Base-by-base conservation (phyloP, 2,113 vertebrate species). In the Cavia porcellus region DNA sequence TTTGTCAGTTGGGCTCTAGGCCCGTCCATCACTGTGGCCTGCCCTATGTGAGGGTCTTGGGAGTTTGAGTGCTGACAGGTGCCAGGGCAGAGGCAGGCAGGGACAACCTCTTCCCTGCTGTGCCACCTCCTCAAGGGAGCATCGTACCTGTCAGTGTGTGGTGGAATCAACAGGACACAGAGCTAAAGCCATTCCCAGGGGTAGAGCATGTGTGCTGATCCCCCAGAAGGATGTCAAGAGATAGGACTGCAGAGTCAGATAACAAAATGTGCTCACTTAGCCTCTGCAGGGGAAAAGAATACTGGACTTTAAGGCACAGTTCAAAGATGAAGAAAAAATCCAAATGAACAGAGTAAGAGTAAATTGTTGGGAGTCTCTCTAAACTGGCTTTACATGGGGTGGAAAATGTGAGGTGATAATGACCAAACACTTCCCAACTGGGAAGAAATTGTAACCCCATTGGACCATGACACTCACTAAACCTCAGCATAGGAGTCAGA, bases 301-400 rank as follows among this genome's bases (percentile, higher is more conserved):
- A 75, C 28, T 84, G 13, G 84, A 90, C 20, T 22, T 83, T 45
- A 94, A 94, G 62, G 61, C 7, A 85, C 4, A 28, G 70, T 75
- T 74, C 30, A 94, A 88, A 50, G 89, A 95, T 72, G 15, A 92
- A 80, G 75, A 94, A 88, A 38, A 74, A 9, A 10, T 1, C 64
- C 17, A 45, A 87, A 64, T 14, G 17, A 66, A 42, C 14, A 66
- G 10, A 84, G 22, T 22, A 38, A 47, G 22, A 47, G 13, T n/a
- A 59, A 84, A 64, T n/a, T 50, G 3, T 32, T 70, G n/a, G 64
- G n/a, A 74, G 10, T 64, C 12, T 28, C 52, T 47, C 15, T 22
- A 35, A 62, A 70, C 28, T 83, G 2, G 35, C 13, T 50, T 79
- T 50, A 30, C 28, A 52, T 30, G 19, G 66, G 0, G 35, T 22